Evolutionary conservation across 2,113 vertebrate genomes (phyloP).

Genomic region (Suricata suricatta): DNA sequence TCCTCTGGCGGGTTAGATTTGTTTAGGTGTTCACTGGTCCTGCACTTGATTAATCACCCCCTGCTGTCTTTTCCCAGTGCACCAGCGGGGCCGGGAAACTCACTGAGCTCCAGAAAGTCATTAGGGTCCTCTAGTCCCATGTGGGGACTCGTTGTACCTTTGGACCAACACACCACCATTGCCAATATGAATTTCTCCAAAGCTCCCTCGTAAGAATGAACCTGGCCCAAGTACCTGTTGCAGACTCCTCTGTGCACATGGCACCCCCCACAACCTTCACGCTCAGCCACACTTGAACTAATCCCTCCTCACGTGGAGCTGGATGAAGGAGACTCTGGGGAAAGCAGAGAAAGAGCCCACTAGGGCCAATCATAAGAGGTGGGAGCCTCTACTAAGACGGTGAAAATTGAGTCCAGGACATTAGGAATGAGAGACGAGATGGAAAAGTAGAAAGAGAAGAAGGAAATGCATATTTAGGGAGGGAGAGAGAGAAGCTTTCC

Average conservation of each 20-base stretch:
- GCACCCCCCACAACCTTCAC: not conserved
- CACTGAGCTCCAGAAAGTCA: not conserved
- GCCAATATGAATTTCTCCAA: not conserved
- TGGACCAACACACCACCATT: rapidly evolving
- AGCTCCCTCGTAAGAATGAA: not conserved
- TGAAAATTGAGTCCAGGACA: not conserved
- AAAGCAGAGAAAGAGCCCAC: not conserved
- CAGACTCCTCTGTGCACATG: rapidly evolving
- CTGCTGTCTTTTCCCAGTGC: not conserved
- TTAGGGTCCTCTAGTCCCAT: rapidly evolving
- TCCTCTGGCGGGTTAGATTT: not conserved
- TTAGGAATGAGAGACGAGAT: not conserved
- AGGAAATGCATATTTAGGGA: not conserved
- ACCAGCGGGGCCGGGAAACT: not conserved
- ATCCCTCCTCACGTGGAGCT: rapidly evolving
- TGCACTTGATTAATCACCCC: not conserved
- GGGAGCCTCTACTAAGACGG: rapidly evolving
- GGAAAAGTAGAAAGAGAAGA: not conserved
- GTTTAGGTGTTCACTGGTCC: not conserved
- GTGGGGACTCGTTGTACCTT: not conserved
- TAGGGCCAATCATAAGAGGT: not conserved
- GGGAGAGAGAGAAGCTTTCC: not conserved
- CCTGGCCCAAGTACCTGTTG: rapidly evolving
- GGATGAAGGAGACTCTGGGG: not conserved
- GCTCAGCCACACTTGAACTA: rapidly evolving